Evolutionary conservation across 2,113 vertebrate genomes (phyloP), one percentile per base, ranked within the genome.

Genomic region (Tupaia chinensis): DNA sequence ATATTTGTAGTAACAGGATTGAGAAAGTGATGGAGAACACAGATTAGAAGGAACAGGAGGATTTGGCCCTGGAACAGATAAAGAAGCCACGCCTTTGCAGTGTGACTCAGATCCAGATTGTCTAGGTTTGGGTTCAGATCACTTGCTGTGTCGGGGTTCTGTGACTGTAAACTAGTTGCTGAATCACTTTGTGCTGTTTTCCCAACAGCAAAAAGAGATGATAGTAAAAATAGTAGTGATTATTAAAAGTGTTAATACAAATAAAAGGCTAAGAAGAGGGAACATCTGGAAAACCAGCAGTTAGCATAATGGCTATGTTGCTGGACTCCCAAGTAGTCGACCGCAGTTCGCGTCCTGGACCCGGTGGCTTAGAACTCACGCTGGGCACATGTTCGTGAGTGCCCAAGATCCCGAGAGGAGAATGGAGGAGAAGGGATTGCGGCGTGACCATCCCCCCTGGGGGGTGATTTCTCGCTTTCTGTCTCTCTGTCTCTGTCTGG

Each of bases 241-340:
- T 86, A 74, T 74, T 87, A 79, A 72, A 53, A 87, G 56, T 93
- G n/a, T 87, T 69, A 44, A 70, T 66, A 82, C 20, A 53, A 82
- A 72, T 70, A 58, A 87, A 89, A 61, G 84, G 9, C 19, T 16
- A 89, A 78, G 65, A 82, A 91, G 3, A 78, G 3, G 63, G 16
- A 91, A n/a, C 77, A 11, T 66, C 54, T 87, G 34, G 0, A 32
- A 32, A 32, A 32, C 32, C 32, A 32, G 32, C 32, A 32, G 32
- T 32, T 32, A 32, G 32, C 32, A 32, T 32, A 32, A 32, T 32
- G 32, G 32, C 32, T 32, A 32, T 32, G 32, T 32, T 32, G 32
- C 32, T 32, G 32, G 32, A 32, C 32, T 32, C 32, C 32, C 32
- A 32, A 32, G 32, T 32, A 32, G 32, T 32, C 32, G 32, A 32